Evolutionary conservation across 2,888 invertebrate species (phyloP), one percentile per base, ranked within the genome.

Genomic region (Sinohyriopsis cumingii): DNA sequence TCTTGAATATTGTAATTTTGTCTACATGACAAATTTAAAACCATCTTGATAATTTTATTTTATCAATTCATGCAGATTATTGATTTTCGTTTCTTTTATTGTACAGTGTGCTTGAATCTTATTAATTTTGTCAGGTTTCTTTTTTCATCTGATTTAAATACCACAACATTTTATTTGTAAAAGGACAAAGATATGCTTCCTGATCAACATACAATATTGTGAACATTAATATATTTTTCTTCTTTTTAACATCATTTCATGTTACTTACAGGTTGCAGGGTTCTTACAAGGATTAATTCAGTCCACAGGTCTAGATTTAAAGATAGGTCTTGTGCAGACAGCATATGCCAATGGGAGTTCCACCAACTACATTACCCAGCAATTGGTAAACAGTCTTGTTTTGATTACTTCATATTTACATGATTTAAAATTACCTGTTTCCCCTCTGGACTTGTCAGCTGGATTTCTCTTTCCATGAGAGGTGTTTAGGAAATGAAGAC

Each of bases 291-390:
- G 91, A 53, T 86, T 92, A 54, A 84, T 92, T n/a, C 84, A 85
- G 45, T 78, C 85, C 19, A 83, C 83, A 68, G 84, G 84, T 20
- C 71, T 89, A 45, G 64, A 93, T 28, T 90, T 98, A n/a, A 92
- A 93, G 33, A 90, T 99, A 55, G 98, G 98, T 0, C 91, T 99
- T 15, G 95, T 99, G 0, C 99, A 99, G 91, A 99, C 99, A 0
- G 99, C 99, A 0, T 99, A 99, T 90, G 98, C 99, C 0, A 99
- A 99, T 91, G 99, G 99, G 1, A 96, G 94, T 59, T 98, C 98
- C 0, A 99, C 98, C 0, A 93, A 94, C 79, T 99, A 97, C 88
- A 97, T 99, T 80, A 92, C 83, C 33, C 82, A 92, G 12, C 76
- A 78, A 24, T 82, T 92, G 86, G 91, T 91, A 79, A 81, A 33